Conservation (phyloP, 2,797 vertebrate genomes). For the Enteromius unitaeniatus region DNA sequence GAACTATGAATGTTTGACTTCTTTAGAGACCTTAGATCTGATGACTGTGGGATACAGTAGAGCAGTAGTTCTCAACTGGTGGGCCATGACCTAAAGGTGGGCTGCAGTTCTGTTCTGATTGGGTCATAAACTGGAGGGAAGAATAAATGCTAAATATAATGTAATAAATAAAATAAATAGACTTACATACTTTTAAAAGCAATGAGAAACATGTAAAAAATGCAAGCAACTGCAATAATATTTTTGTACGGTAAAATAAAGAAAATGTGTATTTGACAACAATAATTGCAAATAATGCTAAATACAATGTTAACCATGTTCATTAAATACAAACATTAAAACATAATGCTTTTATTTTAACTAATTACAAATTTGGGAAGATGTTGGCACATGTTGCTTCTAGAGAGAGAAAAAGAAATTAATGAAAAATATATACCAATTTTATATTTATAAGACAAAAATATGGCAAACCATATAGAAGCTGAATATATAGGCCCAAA, state of each 20-base stretch:
- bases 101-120: constrained; percentile 8
- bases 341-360: background rate
- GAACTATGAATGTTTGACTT: background rate
- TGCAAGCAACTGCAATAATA: background rate
- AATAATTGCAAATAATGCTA: background rate
- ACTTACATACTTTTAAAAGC: background rate
- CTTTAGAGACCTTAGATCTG: constrained; percentile 1
- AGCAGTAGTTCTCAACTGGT: constrained; percentile 1
- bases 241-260: background rate
- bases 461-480: background rate
- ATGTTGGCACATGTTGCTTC: background rate
- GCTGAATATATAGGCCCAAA: background rate
- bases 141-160: background rate
- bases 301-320: background rate
- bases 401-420: background rate
- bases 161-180: background rate
- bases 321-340: background rate
- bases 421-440: background rate
- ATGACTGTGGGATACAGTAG: background rate
- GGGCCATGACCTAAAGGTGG: background rate
- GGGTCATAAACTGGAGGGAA: background rate
- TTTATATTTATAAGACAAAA: constrained; percentile 14
- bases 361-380: background rate
- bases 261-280: background rate
- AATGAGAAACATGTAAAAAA: background rate